Evolutionary conservation across 2,888 invertebrate species (phyloP).

Genomic region (Sycophila texana): DNA sequence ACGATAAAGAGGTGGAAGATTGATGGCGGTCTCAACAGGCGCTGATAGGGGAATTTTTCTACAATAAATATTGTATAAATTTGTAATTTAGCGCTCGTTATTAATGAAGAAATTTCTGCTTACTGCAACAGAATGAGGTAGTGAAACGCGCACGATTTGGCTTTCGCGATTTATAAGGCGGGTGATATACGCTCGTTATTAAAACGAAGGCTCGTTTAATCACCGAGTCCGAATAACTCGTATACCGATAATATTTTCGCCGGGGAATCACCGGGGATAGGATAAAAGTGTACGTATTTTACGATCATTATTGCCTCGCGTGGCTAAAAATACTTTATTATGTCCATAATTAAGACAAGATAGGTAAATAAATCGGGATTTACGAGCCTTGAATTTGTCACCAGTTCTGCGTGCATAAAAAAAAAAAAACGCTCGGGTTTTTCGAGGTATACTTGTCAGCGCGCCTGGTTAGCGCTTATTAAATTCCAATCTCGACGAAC

Average conservation of each 20-base stretch:
- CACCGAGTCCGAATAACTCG: constrained; percentile 14
- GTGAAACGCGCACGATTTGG: not conserved
- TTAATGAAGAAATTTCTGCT: not conserved
- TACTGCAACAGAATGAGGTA: not conserved
- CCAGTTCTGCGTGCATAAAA: not conserved
- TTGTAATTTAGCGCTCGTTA: not conserved
- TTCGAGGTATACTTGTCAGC: not conserved
- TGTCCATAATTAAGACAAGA: not conserved
- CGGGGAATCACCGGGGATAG: not conserved
- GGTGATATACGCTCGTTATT: constrained; percentile 40
- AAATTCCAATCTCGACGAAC: not conserved
- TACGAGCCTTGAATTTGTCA: constrained; percentile 8
- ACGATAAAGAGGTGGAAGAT: too few relatives aligned
- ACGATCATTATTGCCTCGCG: not conserved
- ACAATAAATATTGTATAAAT: not conserved
- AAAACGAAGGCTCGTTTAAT: constrained; percentile 34
- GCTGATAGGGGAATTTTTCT: too few relatives aligned
- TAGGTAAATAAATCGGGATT: constrained; percentile 15
- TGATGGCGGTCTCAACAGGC: too few relatives aligned
- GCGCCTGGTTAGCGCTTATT: not conserved
- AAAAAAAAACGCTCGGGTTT: not conserved
- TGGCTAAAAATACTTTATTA: constrained; percentile 24
- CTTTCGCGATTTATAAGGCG: constrained; percentile 16
- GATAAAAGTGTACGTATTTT: constrained; percentile 15
- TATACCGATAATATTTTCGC: constrained; percentile 25